Evolutionary conservation across 2,888 invertebrate genomes (phyloP), one percentile per base, ranked within the genome.

Genomic region (Penaeus monodon): DNA sequence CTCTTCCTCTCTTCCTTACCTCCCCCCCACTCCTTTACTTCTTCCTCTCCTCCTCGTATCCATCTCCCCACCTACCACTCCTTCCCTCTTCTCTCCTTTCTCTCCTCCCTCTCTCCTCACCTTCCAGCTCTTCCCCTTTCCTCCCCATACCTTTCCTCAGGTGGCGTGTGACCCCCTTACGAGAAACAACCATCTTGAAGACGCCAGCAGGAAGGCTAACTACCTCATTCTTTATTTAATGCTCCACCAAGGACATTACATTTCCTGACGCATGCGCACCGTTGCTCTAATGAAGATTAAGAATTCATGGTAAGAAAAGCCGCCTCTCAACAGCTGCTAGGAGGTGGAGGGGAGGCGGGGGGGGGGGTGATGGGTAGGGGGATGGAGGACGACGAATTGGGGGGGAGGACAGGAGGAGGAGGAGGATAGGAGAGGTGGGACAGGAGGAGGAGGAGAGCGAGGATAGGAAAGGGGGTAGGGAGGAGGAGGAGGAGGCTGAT

Each of bases 291-390:
- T 74, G 74, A 74, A 8, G 33, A 74, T 74, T 74, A 74, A 74
- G 74, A 74, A 74, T 74, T 74, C 74, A 74, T 74, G 74, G 38
- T 74, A 74, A 66, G 44, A 44, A 74, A 74, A 74, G 44, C 44
- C 44, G 38, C 38, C 74, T 74, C 74, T 74, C 74, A 74, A 74
- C 74, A 73, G 73, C 27, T 27, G 70, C 29, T n/a, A 2, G 27
- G 14, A n/a, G 70, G 70, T 29, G 70, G 14, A 20, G 70, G 14
- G 3, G 70, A 17, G 70, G 70, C 8, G 1, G 10, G 76, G 17
- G 38, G 14, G 49, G 27, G 76, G 29, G 49, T 7, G 44, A 10
- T 38, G 49, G 76, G n/a, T 8, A 20, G 76, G 29, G 44, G 29
- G 70, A 29, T 44, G 57, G 57, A n/a, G 49, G 27, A n/a, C n/a